Evolutionary conservation across 2,113 vertebrate genomes (phyloP), one percentile per base, ranked within the genome.

Genomic region (Sylvilagus bachmani): DNA sequence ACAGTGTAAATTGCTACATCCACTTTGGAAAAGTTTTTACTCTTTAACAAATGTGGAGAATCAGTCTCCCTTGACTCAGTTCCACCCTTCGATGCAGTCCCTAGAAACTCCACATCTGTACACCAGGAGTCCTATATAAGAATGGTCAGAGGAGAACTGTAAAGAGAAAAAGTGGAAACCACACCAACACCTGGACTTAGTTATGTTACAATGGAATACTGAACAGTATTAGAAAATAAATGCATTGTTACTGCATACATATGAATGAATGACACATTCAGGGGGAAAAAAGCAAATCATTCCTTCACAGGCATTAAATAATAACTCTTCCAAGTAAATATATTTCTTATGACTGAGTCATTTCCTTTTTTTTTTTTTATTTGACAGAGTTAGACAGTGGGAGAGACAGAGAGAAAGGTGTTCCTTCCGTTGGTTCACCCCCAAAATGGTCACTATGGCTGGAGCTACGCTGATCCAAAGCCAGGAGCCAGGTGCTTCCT

Each of bases 271-370:
- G 33, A 77, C 36, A 62, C 25, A 49, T 0, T 61, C 44, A 49
- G 4, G 14, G 38, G 2, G 25, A 73, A 81, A 91, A 64, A 61
- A 70, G 58, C n/a, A 90, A 75, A 71, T 61, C 25, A 85, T 66
- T 77, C 67, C 70, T 84, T 58, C 70, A 53, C 51, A 75, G 51
- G 67, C 16, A 70, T 64, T 88, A 81, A 90, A 74, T 10, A 71
- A 53, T 29, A 89, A 82, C 16, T 80, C 44, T 86, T 87, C 62
- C 89, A 92, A 89, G n/a, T 85, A 88, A 94, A 90, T 49, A 44
- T 14, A 31, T 89, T 88, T 82, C 27, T 1, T 36, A 49, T 21
- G 29, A 44, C 0, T 64, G 13, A 44, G 44, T 44, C 44, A 44
- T 44, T 44, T 44, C 44, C 44, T 44, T 44, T 44, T 44, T 44